Evolutionary conservation across 37 sponge, comb jelly and placozoan genomes (phyloP).

Genomic region (Aphrocallistes beatrix): DNA sequence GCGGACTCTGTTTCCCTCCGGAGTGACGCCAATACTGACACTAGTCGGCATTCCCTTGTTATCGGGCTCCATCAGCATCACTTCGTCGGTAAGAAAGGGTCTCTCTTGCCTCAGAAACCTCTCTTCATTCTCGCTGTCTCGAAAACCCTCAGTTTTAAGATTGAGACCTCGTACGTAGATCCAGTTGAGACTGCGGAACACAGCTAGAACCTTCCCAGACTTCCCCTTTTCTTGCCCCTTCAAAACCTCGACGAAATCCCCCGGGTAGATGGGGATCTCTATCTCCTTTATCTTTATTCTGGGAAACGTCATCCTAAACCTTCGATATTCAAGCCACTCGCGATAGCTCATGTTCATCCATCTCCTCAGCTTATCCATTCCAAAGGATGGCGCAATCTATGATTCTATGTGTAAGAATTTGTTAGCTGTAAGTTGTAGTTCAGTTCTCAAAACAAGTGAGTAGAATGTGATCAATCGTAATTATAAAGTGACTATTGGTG

Average conservation of each 20-base stretch:
- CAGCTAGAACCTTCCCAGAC: not conserved
- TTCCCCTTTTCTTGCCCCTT: not conserved
- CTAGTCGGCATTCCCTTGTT: not conserved
- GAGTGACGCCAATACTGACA: not conserved
- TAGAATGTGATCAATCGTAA: too few relatives aligned
- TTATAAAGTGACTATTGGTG: not conserved
- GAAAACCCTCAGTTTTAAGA: not conserved
- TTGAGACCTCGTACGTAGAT: not conserved
- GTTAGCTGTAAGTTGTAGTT: too few relatives aligned
- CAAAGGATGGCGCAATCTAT: too few relatives aligned
- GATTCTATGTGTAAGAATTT: too few relatives aligned
- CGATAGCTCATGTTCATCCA: not conserved
- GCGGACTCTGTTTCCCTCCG: not conserved
- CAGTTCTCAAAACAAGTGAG: too few relatives aligned
- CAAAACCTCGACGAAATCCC: not conserved
- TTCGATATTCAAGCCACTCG: not conserved
- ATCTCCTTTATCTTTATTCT: not conserved
- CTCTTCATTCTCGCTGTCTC: not conserved
- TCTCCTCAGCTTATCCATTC: not conserved
- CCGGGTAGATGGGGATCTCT: conserved; percentile 8
- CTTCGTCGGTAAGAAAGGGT: not conserved
- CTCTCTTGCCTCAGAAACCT: not conserved
- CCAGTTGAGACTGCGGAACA: conserved; percentile 5
- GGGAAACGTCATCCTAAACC: not conserved
- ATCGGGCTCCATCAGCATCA: not conserved